Evolutionary conservation across 1,140 invertebrate species (phyloP), one percentile per base, ranked within the genome.

Genomic region (Zaprionus camerounensis): DNA sequence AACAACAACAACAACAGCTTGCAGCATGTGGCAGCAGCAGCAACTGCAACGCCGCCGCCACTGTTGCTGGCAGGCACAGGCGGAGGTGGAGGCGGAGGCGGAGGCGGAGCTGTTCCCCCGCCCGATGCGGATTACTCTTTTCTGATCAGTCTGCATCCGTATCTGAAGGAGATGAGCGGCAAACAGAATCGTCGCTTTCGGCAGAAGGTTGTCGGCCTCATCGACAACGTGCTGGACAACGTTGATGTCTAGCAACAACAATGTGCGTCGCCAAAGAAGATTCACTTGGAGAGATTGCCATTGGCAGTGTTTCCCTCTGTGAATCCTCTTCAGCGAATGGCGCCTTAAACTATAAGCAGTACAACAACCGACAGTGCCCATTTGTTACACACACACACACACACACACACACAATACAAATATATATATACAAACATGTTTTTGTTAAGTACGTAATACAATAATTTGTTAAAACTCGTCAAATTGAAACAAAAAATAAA

Each of bases 71-170:
- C 26, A 12, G 13, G 59, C 26, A 34, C 31, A 34, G 9, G 31
- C 9, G 31, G 31, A 11, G 22, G 20, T 1, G 20, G 20, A 20
- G 20, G 20, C 20, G 6, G 59, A 26, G 17, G 59, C 26, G 22
- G 62, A 24, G 4, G 41, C 2, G 17, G 55, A 26, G 22, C 68
- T 11, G 6, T 17, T 3, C 24, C 69, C 15, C 70, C 83, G 17
- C 82, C 87, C 13, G 91, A 92, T 68, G 91, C 91, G 20, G 91
- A 92, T 56, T 92, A 87, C 71, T 87, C 77, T 31, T 92, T 92
- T 67, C 63, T 92, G 53, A 91, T 92, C 59, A 92, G 91, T 59
- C 81, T 92, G 66, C 87, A 86, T 79, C 91, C 91, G 36, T 92
- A 83, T 72, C 59, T 92, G 26, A 92, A 84, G 62, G 91, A 92